Evolutionary conservation across 30 jellyfish, hydroid and myxozoan genomes (phyloP).

Genomic region (Turritopsis dohrnii): DNA sequence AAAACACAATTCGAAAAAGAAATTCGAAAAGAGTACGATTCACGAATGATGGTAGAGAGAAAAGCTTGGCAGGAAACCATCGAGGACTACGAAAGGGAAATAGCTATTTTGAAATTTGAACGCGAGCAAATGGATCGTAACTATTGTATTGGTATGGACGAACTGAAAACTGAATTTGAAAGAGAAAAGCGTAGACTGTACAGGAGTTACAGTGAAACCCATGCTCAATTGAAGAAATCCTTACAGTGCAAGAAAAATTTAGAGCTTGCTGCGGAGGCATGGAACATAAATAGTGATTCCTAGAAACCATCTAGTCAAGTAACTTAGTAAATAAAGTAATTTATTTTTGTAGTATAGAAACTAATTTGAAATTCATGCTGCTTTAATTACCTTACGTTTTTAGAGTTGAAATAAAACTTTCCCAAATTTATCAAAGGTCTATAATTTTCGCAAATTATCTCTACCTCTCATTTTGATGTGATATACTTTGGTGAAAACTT

Average conservation of each 20-base stretch:
- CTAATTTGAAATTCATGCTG: no score
- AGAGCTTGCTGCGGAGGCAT: neutral
- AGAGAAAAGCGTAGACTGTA: slow-evolving; percentile 33
- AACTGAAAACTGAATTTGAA: slow-evolving; percentile 71
- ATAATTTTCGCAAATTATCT: no score
- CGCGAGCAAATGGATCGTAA: slow-evolving; percentile 86
- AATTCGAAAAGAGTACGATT: slow-evolving; percentile 52
- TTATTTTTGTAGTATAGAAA: no score
- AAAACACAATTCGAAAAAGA: slow-evolving; percentile 42
- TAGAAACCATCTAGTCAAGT: no score
- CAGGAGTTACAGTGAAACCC: slow-evolving; percentile 19
- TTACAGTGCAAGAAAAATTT: neutral
- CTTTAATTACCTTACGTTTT: no score
- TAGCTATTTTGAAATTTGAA: slow-evolving; percentile 66
- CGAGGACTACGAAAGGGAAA: slow-evolving; percentile 73
- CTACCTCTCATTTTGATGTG: no score
- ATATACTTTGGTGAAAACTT: no score
- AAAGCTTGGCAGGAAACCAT: slow-evolving; percentile 89
- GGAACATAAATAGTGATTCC: neutral
- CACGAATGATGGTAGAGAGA: slow-evolving; percentile 44
- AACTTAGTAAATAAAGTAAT: no score
- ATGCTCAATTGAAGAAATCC: neutral
- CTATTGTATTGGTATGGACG: slow-evolving; percentile 74
- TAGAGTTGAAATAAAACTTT: no score
- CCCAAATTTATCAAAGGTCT: no score